phyloP scores from a whole-genome alignment of 2,888 invertebrate species.

The Drosophila ezoana region DNA sequence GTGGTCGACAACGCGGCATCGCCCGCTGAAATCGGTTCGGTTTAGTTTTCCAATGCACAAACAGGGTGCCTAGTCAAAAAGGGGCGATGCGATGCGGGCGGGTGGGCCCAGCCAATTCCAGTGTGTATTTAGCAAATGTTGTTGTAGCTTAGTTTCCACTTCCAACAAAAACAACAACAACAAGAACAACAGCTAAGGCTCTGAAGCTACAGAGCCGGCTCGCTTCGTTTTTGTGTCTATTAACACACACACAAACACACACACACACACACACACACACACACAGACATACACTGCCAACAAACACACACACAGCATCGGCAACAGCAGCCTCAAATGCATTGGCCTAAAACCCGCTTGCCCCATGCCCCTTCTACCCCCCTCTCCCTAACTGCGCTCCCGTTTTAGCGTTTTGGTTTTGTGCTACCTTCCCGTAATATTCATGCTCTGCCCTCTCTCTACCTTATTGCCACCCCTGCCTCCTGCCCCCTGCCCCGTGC shows the following conservation, averaged over 20 bases:
- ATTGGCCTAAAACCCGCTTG: conserved; percentile 21
- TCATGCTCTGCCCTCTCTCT: conserved; percentile 1
- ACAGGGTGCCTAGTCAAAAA: conserved; percentile 17
- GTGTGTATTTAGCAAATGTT: conserved; percentile 79
- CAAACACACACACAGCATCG: conserved; percentile 10
- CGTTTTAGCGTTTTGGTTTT: background rate
- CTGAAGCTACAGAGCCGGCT: conserved; percentile 47
- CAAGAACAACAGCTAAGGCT: conserved; percentile 38
- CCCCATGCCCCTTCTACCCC: background rate
- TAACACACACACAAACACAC: conserved; percentile 45
- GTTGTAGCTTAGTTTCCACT: conserved; percentile 71
- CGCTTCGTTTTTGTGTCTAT: conserved; percentile 67
- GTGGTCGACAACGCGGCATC: conserved; percentile 30
- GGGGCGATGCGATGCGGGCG: background rate
- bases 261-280: conserved; percentile 12
- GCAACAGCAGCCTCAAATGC: conserved; percentile 33
- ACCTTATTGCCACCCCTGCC: background rate
- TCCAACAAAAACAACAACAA: conserved; percentile 51
- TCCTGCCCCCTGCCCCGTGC: conserved; percentile 8
- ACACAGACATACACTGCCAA: conserved; percentile 1
- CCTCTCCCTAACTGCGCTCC: background rate
- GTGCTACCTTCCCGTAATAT: conserved; percentile 13
- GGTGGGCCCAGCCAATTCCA: conserved; percentile 60
- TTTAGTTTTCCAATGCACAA: conserved; percentile 75
- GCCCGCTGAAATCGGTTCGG: conserved; percentile 49